Evolutionary conservation across 2,113 vertebrate species (phyloP).

Genomic region (Lates calcarifer): DNA sequence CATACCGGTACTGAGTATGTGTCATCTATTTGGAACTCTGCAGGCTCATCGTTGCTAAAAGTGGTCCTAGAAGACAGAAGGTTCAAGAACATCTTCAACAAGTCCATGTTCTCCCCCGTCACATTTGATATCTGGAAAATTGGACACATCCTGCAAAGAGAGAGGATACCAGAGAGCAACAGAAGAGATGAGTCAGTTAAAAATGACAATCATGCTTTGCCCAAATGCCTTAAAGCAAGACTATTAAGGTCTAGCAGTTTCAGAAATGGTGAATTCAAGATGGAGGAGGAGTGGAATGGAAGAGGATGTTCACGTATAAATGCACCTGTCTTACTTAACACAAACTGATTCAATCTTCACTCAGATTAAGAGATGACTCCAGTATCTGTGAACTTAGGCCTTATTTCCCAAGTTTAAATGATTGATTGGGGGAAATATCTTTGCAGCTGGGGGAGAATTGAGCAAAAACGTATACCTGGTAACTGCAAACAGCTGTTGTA

Average conservation of each 20-base stretch:
- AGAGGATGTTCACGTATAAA: not conserved
- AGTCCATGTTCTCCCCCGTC: constrained; percentile 94
- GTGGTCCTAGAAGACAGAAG: constrained; percentile 93
- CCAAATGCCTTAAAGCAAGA: no score
- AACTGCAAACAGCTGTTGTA: no score
- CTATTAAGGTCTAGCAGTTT: not conserved
- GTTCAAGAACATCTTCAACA: constrained; percentile 98
- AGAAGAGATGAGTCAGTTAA: not conserved
- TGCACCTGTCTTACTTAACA: not conserved
- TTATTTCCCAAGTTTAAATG: no score
- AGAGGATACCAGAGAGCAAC: not conserved
- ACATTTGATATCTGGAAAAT: constrained; percentile 99
- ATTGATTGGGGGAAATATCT: no score
- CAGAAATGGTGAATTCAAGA: not conserved
- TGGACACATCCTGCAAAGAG: constrained; percentile 91
- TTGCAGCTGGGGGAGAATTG: no score
- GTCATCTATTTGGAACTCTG: constrained; percentile 97
- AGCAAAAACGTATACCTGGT: no score
- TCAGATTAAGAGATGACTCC: no score
- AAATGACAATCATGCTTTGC: not conserved
- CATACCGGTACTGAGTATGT: constrained; percentile 97
- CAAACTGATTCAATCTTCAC: not conserved
- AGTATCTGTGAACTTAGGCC: no score
- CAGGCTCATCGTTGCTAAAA: constrained; percentile 92
- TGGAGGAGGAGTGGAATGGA: not conserved